Evolutionary conservation across 1,140 invertebrate species (phyloP), one percentile per base, ranked within the genome.

Genomic region (Phymastichus coffea): DNA sequence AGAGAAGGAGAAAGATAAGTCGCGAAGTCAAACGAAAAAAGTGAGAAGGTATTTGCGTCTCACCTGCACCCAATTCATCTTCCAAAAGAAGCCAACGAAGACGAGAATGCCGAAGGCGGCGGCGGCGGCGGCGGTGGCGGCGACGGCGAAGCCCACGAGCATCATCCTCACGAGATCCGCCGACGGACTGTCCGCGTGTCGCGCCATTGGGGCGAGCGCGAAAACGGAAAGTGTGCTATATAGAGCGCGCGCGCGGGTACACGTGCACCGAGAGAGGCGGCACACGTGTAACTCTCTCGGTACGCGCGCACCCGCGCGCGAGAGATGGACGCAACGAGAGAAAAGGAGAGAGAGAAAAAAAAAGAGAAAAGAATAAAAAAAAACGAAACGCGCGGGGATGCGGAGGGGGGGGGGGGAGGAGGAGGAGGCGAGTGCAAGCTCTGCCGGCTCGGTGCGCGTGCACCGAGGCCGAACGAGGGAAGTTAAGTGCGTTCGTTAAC

Each of bases 61-160:
- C 49, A 78, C 75, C 59, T 57, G 67, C 44, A 76, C 66, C 70
- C 70, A 77, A 60, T 74, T 75, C 38, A 77, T 68, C 56, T 74
- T 75, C 65, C 69, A 72, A 51, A 76, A 67, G 57, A 74, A 74
- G n/a, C 57, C 59, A 19, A 68, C 53, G 53, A 73, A 74, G 9
- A 41, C 7, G 17, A 63, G 15, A 10, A 23, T 9, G 22, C 47
- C 10, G 25, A 57, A n/a, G 37, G 25, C 37, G 61, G 40, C 47
- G 47, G 58, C 10, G 10, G 20, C 40, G 17, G 15, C 38, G 20
- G 52, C 22, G 23, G 26, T 47, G n/a, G n/a, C n/a, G n/a, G n/a
- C n/a, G n/a, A n/a, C n/a, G 35, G 38, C 52, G 28, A 58, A 33
- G 37, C 54, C 49, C 40, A 54, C 61, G 26, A 52, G 40, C 61